Conservation (phyloP, 2,888 invertebrate genomes). For the Noctua janthina region DNA sequence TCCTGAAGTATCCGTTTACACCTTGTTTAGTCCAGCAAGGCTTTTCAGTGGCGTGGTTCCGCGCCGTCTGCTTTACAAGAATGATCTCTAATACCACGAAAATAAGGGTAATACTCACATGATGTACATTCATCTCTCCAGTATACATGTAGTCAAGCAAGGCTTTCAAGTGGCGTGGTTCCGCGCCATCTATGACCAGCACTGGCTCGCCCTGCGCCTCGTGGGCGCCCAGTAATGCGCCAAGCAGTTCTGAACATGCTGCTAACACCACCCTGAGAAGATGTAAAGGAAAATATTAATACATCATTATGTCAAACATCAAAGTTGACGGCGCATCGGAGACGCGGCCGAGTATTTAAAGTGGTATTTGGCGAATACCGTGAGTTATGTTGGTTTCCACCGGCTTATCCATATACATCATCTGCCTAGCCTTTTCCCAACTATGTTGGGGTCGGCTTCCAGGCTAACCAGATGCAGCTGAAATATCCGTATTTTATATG, state of each 20-base stretch:
- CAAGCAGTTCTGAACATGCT: slow-evolving; percentile 97
- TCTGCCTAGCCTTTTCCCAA: too few relatives aligned
- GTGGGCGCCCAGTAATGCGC: slow-evolving; percentile 96
- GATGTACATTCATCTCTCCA: slow-evolving; percentile 98
- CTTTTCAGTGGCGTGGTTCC: slow-evolving; percentile 91
- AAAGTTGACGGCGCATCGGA: too few relatives aligned
- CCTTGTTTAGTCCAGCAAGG: slow-evolving; percentile 93
- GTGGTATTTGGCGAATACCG: too few relatives aligned
- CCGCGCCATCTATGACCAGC: slow-evolving; percentile 94
- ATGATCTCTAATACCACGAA: neutral
- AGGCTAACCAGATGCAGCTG: too few relatives aligned
- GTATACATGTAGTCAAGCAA: slow-evolving; percentile 98
- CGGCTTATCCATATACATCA: too few relatives aligned
- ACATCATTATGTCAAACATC: neutral
- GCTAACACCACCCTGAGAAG: slow-evolving; percentile 95
- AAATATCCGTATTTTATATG: too few relatives aligned
- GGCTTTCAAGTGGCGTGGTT: slow-evolving; percentile 92
- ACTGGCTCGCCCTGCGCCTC: slow-evolving; percentile 92
- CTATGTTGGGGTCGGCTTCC: too few relatives aligned
- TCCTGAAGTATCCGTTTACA: too few relatives aligned
- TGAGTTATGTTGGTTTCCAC: too few relatives aligned
- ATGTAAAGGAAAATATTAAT: neutral
- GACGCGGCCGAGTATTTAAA: too few relatives aligned
- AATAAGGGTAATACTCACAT: slow-evolving; percentile 91
- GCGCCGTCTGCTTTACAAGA: slow-evolving; percentile 87